A percentile compares a stretch with the other conserved stretches of the same genome.
Evolutionary conservation across 2,888 invertebrate genomes (phyloP).

Genomic region (Miltochrista miniata): DNA sequence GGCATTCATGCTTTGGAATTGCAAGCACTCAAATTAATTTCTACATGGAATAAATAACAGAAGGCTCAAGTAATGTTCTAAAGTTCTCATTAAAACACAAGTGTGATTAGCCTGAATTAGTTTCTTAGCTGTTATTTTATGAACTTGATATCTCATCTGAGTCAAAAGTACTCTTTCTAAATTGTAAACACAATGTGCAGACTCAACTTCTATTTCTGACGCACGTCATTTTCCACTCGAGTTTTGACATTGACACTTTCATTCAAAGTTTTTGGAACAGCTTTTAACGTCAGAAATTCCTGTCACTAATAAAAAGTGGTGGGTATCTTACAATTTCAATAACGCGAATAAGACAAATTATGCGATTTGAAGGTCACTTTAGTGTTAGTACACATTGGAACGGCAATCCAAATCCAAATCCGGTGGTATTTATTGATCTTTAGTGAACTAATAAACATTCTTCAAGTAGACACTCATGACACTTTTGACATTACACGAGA

Average conservation of each 20-base stretch:
- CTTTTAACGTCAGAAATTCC: background rate
- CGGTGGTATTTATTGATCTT: conserved; percentile 30
- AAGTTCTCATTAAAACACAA: background rate
- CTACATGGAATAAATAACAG: background rate
- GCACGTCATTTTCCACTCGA: background rate
- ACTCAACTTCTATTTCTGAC: conserved; percentile 5
- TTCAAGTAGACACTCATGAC: conserved; percentile 42
- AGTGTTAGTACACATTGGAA: too few relatives aligned
- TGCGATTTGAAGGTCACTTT: too few relatives aligned
- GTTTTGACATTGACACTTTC: background rate
- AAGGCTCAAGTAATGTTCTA: background rate
- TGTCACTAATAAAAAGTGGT: too few relatives aligned
- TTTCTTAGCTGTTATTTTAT: too few relatives aligned
- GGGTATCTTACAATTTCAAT: too few relatives aligned
- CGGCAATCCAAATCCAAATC: background rate
- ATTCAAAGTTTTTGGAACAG: background rate
- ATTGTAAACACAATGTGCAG: conserved; percentile 12
- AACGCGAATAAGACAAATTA: too few relatives aligned
- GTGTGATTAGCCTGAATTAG: background rate
- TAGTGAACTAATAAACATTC: conserved; percentile 30
- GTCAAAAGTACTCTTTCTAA: conserved; percentile 12
- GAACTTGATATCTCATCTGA: background rate
- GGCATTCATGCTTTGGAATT: conserved; percentile 19
- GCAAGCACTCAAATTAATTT: background rate
- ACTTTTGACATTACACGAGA: conserved; percentile 65